Evolutionary conservation across 1,140 invertebrate genomes (phyloP), one percentile per base, ranked within the genome.

Genomic region (Drosophila nebulosa): DNA sequence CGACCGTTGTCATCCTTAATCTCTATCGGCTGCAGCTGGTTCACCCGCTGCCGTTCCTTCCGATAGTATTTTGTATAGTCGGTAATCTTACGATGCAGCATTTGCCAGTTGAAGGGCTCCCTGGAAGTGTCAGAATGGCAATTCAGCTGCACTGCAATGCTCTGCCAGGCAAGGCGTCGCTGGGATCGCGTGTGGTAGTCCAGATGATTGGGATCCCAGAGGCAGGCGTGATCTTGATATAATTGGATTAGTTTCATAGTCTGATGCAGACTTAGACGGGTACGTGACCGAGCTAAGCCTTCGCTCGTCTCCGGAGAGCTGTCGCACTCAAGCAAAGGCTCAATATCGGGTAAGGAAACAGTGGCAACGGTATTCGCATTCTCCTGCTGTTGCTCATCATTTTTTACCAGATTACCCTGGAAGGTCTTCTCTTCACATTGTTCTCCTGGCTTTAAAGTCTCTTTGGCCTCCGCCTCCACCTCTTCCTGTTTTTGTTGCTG

Each of bases 161-260:
- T 24, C n/a, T 76, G 72, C 89, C 89, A 90, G 14, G 84, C 69
- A 3, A 51, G 58, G n/a, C 80, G 78, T 0, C 89, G 73, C 9
- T 69, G 65, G 6, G 62, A 63, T 0, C 89, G 67, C 1, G 56
- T 42, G 22, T 73, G 70, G 35, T 74, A 90, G 64, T 90, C 89
- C 32, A 83, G 51, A 56, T 90, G 75, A 67, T 89, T 85, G 46
- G 89, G 89, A 67, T 90, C 71, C 89, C 89, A 90, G 0, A 90
- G 78, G 35, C 77, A 73, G 0, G 79, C 69, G 4, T 90, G 68
- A 7, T 16, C 27, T n/a, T 60, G 73, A 21, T 86, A 90, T 1
- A 89, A 59, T 0, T 64, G 55, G 7, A 90, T 83, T 0, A 90
- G 64, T 16, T 69, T 66, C 2, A 59, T 52, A 1, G 84, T 77